Percentiles rank a stretch among this genome's conserved stretches.
Conservation (phyloP, 2,888 invertebrate genomes). For the Melanostoma mellinum region DNA sequence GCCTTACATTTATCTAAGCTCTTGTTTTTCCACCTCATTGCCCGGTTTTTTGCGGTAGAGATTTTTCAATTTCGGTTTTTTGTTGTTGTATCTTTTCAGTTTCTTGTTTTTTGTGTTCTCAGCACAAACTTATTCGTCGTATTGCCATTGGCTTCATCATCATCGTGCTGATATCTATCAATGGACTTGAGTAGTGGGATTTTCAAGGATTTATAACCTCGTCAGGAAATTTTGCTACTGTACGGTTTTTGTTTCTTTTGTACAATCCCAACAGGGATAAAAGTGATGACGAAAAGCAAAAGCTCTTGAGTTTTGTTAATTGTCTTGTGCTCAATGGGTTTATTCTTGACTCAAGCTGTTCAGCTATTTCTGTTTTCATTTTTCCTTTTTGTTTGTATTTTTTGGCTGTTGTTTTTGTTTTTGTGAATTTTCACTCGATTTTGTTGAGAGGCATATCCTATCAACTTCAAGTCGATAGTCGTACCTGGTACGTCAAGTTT, state of each 20-base stretch:
- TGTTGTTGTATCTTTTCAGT: background rate
- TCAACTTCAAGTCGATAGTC: constrained; percentile 6
- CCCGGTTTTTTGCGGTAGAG: constrained; percentile 11
- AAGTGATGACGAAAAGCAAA: background rate
- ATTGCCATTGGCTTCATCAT: constrained; percentile 39
- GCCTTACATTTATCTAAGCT: constrained; percentile 15
- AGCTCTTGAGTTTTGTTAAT: constrained; percentile 19
- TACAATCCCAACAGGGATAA: background rate
- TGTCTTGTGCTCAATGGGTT: constrained; percentile 19
- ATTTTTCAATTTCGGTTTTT: constrained; percentile 18
- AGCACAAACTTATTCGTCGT: constrained; percentile 33
- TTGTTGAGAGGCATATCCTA: background rate
- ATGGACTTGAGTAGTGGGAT: constrained; percentile 26
- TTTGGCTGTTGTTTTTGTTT: background rate
- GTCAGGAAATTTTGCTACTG: constrained; percentile 5
- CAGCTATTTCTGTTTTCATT: background rate
- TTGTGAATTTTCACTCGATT: background rate
- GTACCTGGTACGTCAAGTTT: background rate
- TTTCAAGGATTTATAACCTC: constrained; percentile 47
- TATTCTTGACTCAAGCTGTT: background rate
- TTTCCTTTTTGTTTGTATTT: background rate
- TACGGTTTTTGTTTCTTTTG: constrained; percentile 6
- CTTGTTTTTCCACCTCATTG: constrained; percentile 29
- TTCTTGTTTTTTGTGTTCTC: background rate
- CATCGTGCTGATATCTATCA: constrained; percentile 39